Evolutionary conservation across 2,888 invertebrate species (phyloP).

Genomic region (Drosophila greeni): DNA sequence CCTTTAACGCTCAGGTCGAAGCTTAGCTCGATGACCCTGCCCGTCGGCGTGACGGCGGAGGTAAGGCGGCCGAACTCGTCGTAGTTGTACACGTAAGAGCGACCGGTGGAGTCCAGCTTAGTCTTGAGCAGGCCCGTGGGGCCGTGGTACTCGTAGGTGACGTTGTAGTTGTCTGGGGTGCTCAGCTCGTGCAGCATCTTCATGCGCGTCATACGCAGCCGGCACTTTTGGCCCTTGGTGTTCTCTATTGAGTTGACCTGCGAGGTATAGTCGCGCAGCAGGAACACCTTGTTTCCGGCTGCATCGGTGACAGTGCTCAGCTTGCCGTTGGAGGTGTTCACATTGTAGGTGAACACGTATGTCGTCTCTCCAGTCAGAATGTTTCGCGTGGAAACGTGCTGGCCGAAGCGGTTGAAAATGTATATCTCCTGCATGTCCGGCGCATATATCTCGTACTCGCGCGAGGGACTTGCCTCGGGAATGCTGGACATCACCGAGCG

Average conservation of each 20-base stretch:
- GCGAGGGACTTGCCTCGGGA: slow-evolving; percentile 88
- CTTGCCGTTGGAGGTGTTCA: slow-evolving; percentile 97
- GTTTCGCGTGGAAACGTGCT: slow-evolving; percentile 95
- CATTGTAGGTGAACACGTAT: slow-evolving; percentile 96
- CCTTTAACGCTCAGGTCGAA: slow-evolving; percentile 95
- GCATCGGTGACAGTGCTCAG: slow-evolving; percentile 95
- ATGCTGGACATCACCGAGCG: slow-evolving; percentile 93
- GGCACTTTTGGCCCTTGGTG: slow-evolving; percentile 94
- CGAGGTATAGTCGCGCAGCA: slow-evolving; percentile 89
- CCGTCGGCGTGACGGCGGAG: slow-evolving; percentile 96
- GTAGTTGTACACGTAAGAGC: slow-evolving; percentile 95
- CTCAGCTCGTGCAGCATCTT: slow-evolving; percentile 93
- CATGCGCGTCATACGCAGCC: slow-evolving; percentile 94
- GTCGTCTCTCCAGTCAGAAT: slow-evolving; percentile 96
- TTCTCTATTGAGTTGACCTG: slow-evolving; percentile 96
- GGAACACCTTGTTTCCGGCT: slow-evolving; percentile 92
- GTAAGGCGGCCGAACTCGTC: slow-evolving; percentile 96
- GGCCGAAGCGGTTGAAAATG: slow-evolving; percentile 95
- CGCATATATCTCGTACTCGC: slow-evolving; percentile 96
- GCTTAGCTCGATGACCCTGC: slow-evolving; percentile 91
- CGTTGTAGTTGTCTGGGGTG: slow-evolving; percentile 95
- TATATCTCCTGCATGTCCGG: slow-evolving; percentile 97
- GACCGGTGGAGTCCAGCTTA: slow-evolving; percentile 92
- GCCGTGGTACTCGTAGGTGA: slow-evolving; percentile 95
- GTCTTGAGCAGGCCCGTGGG: slow-evolving; percentile 93